Evolutionary conservation across 2,113 vertebrate species (phyloP).

Genomic region (Chionodraco myersi): DNA sequence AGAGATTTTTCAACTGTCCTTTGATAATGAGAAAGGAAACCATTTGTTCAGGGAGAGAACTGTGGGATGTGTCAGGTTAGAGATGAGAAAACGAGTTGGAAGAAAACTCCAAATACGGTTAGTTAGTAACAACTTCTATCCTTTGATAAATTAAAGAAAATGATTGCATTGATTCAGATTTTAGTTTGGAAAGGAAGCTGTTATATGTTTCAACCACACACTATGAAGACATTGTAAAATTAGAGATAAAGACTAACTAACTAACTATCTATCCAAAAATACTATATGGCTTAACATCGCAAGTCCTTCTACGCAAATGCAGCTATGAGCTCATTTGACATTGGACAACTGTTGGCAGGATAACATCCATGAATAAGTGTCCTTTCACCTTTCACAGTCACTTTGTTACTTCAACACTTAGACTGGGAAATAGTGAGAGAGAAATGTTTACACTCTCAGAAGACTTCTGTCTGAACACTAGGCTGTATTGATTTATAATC

Average conservation of each 20-base stretch:
- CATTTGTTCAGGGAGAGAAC: constrained; percentile 55
- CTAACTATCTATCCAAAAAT: neutral
- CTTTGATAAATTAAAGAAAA: neutral
- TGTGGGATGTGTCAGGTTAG: constrained; percentile 41
- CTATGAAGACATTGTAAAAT: neutral
- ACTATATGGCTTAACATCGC: constrained; percentile 9
- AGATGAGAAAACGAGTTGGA: constrained; percentile 33
- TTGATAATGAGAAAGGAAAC: constrained; percentile 66
- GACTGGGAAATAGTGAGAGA: constrained; percentile 59
- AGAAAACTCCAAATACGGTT: constrained; percentile 11
- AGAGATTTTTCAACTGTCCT: constrained; percentile 73
- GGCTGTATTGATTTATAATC: constrained; percentile 56
- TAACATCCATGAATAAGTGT: constrained; percentile 58
- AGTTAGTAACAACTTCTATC: constrained; percentile 11
- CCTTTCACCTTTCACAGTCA: constrained; percentile 59
- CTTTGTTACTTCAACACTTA: constrained; percentile 48
- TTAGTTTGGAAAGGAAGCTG: neutral
- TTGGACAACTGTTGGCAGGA: constrained; percentile 45
- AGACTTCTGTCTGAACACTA: constrained; percentile 47
- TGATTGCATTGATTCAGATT: neutral
- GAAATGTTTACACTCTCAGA: constrained; percentile 70
- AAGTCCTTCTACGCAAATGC: constrained; percentile 24
- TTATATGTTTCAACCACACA: neutral
- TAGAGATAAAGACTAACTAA: too few relatives aligned
- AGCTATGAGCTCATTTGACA: constrained; percentile 64